Percentiles rank a stretch among this genome's conserved stretches.
Conservation (phyloP, 2,888 invertebrate genomes). For the Entomobrya multifasciata region DNA sequence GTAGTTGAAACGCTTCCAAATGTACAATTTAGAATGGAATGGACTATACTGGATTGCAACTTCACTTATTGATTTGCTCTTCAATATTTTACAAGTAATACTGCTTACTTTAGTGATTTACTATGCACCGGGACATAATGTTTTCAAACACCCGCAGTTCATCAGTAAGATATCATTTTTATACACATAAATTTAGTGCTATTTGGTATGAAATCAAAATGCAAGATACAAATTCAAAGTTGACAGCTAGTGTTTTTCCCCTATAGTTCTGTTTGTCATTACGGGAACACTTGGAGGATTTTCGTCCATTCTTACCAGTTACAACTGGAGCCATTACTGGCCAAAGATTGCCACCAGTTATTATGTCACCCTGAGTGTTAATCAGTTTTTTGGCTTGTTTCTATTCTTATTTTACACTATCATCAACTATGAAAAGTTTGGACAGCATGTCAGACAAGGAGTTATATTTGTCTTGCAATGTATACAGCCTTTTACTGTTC, state of each 20-base stretch:
- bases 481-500: conserved; percentile 41
- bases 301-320: conserved; percentile 48
- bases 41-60: conserved; percentile 59
- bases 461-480: not conserved
- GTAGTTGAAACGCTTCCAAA: conserved; percentile 63
- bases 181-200: not conserved
- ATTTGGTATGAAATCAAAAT: not conserved
- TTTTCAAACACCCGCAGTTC: conserved; percentile 52
- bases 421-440: conserved; percentile 36
- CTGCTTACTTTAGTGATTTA: conserved; percentile 9
- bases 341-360: conserved; percentile 47
- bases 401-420: conserved; percentile 48
- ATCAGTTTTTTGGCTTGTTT: conserved; percentile 56
- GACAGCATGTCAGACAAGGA: not conserved
- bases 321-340: conserved; percentile 56
- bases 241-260: not conserved
- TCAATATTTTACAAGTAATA: not conserved
- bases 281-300: conserved; percentile 56
- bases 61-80: conserved; percentile 15
- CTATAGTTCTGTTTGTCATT: conserved; percentile 55
- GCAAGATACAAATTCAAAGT: not conserved
- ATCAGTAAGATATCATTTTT: conserved; percentile 30
- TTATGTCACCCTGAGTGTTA: conserved; percentile 57
- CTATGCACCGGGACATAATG: conserved; percentile 26
- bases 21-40: conserved; percentile 51